Evolutionary conservation across 2,113 vertebrate species (phyloP).

Genomic region (Ciconia maguari): DNA sequence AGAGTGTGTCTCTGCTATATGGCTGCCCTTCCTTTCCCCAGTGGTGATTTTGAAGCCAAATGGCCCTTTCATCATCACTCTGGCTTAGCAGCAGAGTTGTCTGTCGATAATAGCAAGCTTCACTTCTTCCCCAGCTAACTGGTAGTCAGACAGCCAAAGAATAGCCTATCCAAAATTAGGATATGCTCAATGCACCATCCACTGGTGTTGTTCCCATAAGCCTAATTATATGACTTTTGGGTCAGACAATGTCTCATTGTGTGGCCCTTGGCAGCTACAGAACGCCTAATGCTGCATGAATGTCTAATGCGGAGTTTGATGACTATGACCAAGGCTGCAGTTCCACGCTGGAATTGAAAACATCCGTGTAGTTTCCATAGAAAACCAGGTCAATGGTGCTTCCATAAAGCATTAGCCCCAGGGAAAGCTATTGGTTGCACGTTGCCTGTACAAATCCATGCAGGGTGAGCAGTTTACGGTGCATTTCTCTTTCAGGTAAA

Average conservation of each 20-base stretch:
- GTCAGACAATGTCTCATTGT: conserved; percentile 62
- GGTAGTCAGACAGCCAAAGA: conserved; percentile 45
- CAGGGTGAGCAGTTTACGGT: neutral
- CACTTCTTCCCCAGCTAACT: conserved; percentile 29
- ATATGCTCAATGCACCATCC: conserved; percentile 34
- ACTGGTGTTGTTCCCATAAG: conserved; percentile 37
- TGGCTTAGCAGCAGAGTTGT: conserved; percentile 14
- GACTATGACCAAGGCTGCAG: neutral
- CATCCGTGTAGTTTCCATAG: conserved; percentile 50
- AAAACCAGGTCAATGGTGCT: conserved; percentile 54
- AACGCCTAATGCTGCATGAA: conserved; percentile 39
- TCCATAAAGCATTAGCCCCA: neutral
- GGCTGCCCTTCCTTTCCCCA: conserved; percentile 3
- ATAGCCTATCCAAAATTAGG: conserved; percentile 37
- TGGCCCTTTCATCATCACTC: neutral
- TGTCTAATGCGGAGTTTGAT: conserved; percentile 57
- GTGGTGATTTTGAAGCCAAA: neutral
- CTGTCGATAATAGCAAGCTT: conserved; percentile 12
- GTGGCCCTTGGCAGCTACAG: conserved; percentile 47
- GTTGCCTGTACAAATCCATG: neutral
- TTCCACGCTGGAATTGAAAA: conserved; percentile 37
- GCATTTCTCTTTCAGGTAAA: conserved; percentile 27
- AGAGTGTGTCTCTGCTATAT: neutral
- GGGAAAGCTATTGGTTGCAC: neutral
- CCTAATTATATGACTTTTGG: conserved; percentile 60